These are phyloP conservation scores for Podiceps cristatus DNA, from an alignment of 2,113 vertebrate species.

Conservation along the genomic window DNA sequence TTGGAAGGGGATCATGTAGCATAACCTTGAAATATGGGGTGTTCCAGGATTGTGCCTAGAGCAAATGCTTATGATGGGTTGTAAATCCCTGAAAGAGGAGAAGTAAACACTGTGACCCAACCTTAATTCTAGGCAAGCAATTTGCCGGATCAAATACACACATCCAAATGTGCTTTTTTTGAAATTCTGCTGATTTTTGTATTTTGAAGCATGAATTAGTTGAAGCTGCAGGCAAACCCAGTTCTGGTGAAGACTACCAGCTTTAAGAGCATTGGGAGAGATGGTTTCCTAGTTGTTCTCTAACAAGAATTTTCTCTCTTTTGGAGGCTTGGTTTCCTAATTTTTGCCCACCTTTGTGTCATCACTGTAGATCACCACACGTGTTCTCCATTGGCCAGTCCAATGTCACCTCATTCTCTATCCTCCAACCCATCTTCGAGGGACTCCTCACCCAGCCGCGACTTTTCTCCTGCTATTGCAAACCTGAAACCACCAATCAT, in stretches of 20 bases:
- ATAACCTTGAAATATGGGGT: not conserved
- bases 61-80: not conserved
- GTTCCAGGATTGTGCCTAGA: not conserved
- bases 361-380: constrained; percentile 88
- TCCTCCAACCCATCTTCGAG: constrained; percentile 97
- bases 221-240: constrained; percentile 21
- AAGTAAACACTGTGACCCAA: not conserved
- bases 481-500: constrained; percentile 87
- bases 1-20: not conserved
- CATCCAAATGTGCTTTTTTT: not conserved
- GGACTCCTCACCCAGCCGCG: constrained; percentile 95
- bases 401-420: constrained; percentile 96
- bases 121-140: not conserved
- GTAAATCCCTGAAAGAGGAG: not conserved
- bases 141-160: not conserved
- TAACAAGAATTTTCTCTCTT: constrained; percentile 47
- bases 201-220: not conserved
- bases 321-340: constrained; percentile 41
- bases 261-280: not conserved
- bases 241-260: not conserved
- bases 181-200: not conserved
- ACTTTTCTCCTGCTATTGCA: constrained; percentile 89
- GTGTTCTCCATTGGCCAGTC: constrained; percentile 94
- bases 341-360: constrained; percentile 58
- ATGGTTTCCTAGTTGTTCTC: not conserved